A percentile compares a stretch with the other conserved stretches of the same genome.
phyloP scores from a whole-genome alignment of 2,113 vertebrate species.

The Lepus timidus region DNA sequence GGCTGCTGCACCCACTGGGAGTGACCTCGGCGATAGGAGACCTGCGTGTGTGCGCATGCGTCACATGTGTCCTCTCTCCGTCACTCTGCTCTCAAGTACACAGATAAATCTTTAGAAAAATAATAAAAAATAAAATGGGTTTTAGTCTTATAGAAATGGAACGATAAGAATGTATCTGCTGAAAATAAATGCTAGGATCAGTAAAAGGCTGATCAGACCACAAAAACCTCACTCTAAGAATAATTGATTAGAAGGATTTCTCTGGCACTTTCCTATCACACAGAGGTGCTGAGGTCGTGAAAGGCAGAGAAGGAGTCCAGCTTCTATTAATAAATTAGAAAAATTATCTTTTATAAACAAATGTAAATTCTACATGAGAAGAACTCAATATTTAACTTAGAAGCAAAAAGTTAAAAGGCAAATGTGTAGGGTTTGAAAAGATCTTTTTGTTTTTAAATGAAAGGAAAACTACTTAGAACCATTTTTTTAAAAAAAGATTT shows the following conservation, averaged over 20 bases:
- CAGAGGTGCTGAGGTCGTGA: not conserved
- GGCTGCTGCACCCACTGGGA: too few species aligned
- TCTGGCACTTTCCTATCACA: not conserved
- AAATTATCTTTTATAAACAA: not conserved
- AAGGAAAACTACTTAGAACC: not conserved
- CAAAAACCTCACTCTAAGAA: not conserved
- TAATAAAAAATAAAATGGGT: not conserved
- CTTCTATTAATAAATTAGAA: not conserved
- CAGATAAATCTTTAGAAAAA: too few species aligned
- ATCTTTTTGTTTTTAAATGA: not conserved
- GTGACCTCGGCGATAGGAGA: too few species aligned
- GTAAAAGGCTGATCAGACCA: not conserved
- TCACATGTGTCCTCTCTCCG: too few species aligned
- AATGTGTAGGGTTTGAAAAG: not conserved
- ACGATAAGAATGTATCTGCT: accelerated
- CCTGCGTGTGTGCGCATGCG: too few species aligned
- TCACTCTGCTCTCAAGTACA: too few species aligned
- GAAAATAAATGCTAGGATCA: not conserved
- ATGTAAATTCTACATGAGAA: not conserved
- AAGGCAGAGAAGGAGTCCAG: not conserved
- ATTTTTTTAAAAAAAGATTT: too few species aligned
- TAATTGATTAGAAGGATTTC: not conserved
- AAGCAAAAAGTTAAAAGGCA: not conserved
- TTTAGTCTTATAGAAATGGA: not conserved
- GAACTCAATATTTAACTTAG: not conserved